Evolutionary conservation across 2,888 invertebrate genomes (phyloP).

Genomic region (Agonopterix subpropinquella): DNA sequence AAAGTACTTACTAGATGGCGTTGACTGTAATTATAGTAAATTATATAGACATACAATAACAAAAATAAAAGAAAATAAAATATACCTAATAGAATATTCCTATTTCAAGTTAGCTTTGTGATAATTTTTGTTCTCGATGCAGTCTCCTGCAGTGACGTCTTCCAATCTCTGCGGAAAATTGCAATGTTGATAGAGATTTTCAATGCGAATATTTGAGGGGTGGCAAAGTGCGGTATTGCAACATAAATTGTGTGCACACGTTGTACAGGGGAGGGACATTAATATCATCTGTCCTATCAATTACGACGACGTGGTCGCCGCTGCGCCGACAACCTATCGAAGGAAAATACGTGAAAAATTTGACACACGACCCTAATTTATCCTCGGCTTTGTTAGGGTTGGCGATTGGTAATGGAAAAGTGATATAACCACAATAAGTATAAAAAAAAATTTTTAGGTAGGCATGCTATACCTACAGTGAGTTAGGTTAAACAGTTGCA

Average conservation of each 20-base stretch:
- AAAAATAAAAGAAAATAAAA: too few species aligned
- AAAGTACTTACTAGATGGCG: too few species aligned
- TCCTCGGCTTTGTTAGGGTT: constrained; percentile 30
- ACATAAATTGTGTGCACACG: constrained; percentile 60
- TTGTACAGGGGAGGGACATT: constrained; percentile 44
- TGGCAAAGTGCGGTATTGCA: constrained; percentile 37
- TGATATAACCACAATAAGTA: too few species aligned
- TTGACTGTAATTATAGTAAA: too few species aligned
- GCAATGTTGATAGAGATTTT: constrained; percentile 19
- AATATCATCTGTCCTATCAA: constrained; percentile 68
- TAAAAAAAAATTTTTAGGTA: too few species aligned
- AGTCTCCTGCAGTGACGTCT: too few species aligned
- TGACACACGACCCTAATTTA: constrained; percentile 41
- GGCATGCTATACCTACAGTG: too few species aligned
- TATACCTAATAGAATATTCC: too few species aligned
- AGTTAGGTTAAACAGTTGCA: too few species aligned
- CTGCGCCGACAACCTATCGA: constrained; percentile 44
- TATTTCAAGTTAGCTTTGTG: too few species aligned
- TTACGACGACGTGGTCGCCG: constrained; percentile 54
- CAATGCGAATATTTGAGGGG: neutral
- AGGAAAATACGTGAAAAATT: constrained; percentile 53
- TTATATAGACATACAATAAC: too few species aligned
- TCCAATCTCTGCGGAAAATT: constrained; percentile 15
- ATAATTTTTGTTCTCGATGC: too few species aligned
- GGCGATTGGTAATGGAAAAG: constrained; percentile 4